phyloP scores from a whole-genome alignment of 2,113 vertebrate species.

The Chiloscyllium plagiosum region DNA sequence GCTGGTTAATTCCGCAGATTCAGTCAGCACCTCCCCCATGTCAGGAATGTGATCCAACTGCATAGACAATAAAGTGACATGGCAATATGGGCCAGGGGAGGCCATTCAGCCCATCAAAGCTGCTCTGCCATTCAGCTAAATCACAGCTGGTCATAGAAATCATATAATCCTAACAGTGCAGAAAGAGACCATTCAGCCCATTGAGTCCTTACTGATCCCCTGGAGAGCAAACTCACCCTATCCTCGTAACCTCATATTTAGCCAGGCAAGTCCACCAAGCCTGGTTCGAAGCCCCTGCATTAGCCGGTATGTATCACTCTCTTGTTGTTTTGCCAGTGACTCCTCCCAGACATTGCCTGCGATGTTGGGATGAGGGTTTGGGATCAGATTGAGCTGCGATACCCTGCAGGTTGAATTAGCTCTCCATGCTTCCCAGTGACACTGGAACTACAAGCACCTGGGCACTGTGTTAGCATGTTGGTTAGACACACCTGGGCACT shows the following conservation, averaged over 20 bases:
- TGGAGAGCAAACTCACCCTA: too few species aligned
- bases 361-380: neutral
- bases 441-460: neutral
- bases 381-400: neutral
- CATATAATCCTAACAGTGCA: too few species aligned
- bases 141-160: too few species aligned
- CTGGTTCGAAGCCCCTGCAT: too few species aligned
- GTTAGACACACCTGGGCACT: neutral
- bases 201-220: too few species aligned
- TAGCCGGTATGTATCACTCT: neutral
- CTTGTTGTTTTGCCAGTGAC: neutral
- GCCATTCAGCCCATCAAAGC: too few species aligned
- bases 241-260: too few species aligned
- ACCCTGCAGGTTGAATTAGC: neutral
- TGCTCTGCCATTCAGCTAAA: too few species aligned
- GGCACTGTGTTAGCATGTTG: neutral
- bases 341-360: neutral
- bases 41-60: neutral
- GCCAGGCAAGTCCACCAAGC: too few species aligned
- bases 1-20: neutral
- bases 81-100: neutral
- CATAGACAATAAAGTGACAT: neutral
- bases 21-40: neutral
- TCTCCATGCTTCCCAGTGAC: neutral
- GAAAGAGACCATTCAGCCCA: too few species aligned